Conservation (phyloP, 1,140 invertebrate species). For the Achatina immaculata region DNA sequence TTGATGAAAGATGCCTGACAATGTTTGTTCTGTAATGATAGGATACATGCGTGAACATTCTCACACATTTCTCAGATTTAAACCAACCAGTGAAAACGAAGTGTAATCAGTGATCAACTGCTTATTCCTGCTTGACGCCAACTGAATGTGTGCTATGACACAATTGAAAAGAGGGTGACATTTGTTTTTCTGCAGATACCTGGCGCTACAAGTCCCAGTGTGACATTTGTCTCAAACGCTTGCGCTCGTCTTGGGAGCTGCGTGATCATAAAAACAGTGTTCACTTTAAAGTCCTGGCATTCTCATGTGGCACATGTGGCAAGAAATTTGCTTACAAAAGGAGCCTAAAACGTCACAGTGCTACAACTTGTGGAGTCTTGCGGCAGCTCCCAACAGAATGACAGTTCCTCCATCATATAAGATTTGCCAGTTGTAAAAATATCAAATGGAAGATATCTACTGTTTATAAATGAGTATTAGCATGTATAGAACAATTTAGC, state of each 20-base stretch:
- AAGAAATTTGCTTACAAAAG: conserved; percentile 37
- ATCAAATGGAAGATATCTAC: too few relatives aligned
- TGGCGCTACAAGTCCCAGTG: conserved; percentile 31
- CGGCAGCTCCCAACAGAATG: not conserved
- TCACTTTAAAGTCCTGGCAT: conserved; percentile 31
- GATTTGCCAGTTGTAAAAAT: too few relatives aligned
- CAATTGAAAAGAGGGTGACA: conserved; percentile 11
- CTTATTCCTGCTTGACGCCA: not conserved
- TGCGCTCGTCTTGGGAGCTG: conserved; percentile 28
- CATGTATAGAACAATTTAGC: too few relatives aligned
- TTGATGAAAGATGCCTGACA: too few relatives aligned
- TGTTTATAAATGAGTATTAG: too few relatives aligned
- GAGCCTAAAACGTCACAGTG: conserved; percentile 21
- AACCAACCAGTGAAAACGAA: not conserved
- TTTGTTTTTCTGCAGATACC: conserved; percentile 26
- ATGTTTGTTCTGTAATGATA: too few relatives aligned
- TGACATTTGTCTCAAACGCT: conserved; percentile 20
- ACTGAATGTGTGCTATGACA: not conserved
- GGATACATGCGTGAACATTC: too few relatives aligned
- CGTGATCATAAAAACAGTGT: conserved; percentile 37
- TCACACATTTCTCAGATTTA: too few relatives aligned
- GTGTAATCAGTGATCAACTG: not conserved
- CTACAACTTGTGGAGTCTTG: conserved; percentile 1
- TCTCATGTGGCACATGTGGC: conserved; percentile 31
- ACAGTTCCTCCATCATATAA: not conserved